A percentile compares a stretch with the other conserved stretches of the same genome.
phyloP scores from a whole-genome alignment of 2,888 invertebrate species.

The Mimumesa dahlbomi region DNA sequence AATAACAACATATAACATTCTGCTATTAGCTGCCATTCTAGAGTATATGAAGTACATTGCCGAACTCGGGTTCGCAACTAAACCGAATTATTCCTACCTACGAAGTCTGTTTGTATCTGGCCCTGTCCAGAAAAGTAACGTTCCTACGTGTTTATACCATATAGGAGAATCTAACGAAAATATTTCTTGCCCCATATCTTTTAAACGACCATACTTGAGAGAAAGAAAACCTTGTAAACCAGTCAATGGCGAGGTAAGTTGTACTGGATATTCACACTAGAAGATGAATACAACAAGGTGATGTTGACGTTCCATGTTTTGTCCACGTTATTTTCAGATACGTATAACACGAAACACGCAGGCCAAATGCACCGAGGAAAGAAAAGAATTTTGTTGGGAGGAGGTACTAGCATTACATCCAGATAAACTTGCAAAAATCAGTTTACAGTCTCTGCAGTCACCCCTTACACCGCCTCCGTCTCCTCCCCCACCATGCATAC shows the following conservation, averaged over 20 bases:
- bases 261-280: not conserved
- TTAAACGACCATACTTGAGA: slow-evolving; percentile 73
- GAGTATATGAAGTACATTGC: slow-evolving; percentile 81
- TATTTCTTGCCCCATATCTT: slow-evolving; percentile 62
- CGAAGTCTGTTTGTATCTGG: slow-evolving; percentile 80
- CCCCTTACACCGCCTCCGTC: slow-evolving; percentile 72
- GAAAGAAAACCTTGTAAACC: slow-evolving; percentile 77
- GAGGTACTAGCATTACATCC: slow-evolving; percentile 80
- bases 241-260: slow-evolving; percentile 75
- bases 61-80: slow-evolving; percentile 81
- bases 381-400: slow-evolving; percentile 80
- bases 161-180: slow-evolving; percentile 76
- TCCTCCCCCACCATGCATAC: slow-evolving; percentile 76
- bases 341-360: slow-evolving; percentile 77
- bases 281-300: not conserved
- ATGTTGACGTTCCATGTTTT: not conserved
- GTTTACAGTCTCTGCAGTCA: slow-evolving; percentile 66
- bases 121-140: slow-evolving; percentile 60
- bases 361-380: slow-evolving; percentile 58
- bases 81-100: slow-evolving; percentile 81
- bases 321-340: slow-evolving; percentile 60
- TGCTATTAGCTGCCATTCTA: slow-evolving; percentile 70
- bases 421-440: slow-evolving; percentile 79
- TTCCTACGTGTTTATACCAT: slow-evolving; percentile 66
- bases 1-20: slow-evolving; percentile 12